Percentiles rank a stretch among this genome's conserved stretches.
These are phyloP conservation scores for Zosterops lateralis DNA, from an alignment of 2,113 vertebrate species.

Conservation along the genomic window DNA sequence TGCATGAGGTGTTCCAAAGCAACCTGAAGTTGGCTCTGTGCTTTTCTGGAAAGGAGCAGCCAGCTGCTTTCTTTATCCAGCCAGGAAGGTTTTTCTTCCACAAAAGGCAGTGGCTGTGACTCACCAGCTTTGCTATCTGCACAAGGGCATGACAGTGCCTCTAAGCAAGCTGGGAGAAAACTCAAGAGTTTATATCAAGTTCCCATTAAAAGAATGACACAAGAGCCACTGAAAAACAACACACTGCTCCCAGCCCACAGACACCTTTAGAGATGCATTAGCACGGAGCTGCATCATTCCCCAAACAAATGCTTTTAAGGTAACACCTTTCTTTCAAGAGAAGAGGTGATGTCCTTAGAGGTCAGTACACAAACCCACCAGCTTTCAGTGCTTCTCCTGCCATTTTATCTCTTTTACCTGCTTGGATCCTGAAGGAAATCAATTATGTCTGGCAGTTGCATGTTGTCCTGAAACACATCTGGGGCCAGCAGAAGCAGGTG, in stretches of 20 bases:
- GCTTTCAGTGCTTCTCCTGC: background rate
- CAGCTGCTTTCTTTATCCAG: background rate
- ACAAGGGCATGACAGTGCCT: background rate
- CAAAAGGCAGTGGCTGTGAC: background rate
- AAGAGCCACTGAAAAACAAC: background rate
- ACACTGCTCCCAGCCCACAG: background rate
- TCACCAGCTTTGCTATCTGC: background rate
- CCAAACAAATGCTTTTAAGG: background rate
- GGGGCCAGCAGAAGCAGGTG: conserved; percentile 71
- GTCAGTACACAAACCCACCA: background rate
- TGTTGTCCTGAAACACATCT: conserved; percentile 59
- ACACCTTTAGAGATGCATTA: background rate
- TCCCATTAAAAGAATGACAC: background rate
- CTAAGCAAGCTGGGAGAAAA: background rate
- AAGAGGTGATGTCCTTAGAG: background rate
- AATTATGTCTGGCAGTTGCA: conserved; percentile 21
- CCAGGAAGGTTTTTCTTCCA: background rate
- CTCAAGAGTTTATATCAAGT: background rate
- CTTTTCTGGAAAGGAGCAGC: background rate
- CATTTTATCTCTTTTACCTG: conserved; percentile 60
- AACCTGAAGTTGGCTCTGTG: background rate
- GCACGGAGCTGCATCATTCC: background rate
- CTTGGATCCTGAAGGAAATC: conserved; percentile 63
- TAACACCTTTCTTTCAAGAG: background rate
- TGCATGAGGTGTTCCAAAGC: background rate